Evolutionary conservation across 2,888 invertebrate species (phyloP), one percentile per base, ranked within the genome.

Genomic region (Chesias legatella): DNA sequence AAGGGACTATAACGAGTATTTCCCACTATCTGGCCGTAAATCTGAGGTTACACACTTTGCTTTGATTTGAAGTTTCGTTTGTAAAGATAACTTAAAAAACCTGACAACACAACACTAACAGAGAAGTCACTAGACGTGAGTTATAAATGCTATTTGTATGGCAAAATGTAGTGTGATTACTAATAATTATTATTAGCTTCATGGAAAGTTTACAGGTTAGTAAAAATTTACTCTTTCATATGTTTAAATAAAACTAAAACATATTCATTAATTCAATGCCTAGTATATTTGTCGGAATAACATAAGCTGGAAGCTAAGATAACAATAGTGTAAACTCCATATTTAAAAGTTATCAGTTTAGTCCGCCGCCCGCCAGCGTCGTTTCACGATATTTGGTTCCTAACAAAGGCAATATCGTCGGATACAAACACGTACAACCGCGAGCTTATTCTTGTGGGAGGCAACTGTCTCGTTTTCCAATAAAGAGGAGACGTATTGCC

Each of bases 401-500:
- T 62, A 67, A 73, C 71, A 74, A 73, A 72, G 75, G 63, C 72
- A 79, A 81, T 81, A 81, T 71, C 67, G 63, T 49, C 50, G 57
- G 69, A 73, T 67, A 69, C 69, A 75, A 77, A 73, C 78, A 80
- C 74, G 77, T 75, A 70, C 64, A 67, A 5, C 63, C 56, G 58
- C 57, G 58, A 61, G 69, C 66, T 74, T 75, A 73, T 75, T 79
- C 72, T 71, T 63, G 67, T 73, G 76, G 72, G 78, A 77, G 63
- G 68, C 73, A 74, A 76, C 77, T 79, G 79, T 78, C 78, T 81
- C 79, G 77, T 79, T 83, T 81, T 77, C 84, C 82, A 83, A 82
- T 82, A 83, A 80, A 75, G 74, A 70, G 57, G 64, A 76, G 79
- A 82, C 75, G 77, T 81, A 85, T 84, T 83, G 80, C 73, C 65